A percentile compares a stretch with the other conserved stretches of the same genome.
These are phyloP conservation scores for Himalopsyche anomala DNA, from an alignment of 2,888 invertebrate genomes.

Conservation along the genomic window DNA sequence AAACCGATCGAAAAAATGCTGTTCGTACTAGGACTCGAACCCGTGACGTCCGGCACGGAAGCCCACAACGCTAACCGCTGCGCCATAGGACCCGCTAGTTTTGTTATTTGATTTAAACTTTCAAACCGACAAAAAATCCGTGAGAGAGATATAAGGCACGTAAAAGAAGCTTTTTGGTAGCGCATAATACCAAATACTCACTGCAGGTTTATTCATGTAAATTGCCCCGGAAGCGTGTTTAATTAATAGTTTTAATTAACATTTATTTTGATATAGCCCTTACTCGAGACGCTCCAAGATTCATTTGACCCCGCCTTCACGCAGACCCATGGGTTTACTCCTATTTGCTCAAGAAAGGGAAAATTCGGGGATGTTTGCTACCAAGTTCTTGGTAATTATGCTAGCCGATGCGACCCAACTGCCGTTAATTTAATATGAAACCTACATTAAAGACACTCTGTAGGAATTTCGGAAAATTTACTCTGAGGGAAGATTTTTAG, in stretches of 20 bases:
- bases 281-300: background rate
- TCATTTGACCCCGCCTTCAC: background rate
- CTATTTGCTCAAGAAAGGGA: slow-evolving; percentile 31
- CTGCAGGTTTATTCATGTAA: background rate
- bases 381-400: slow-evolving; percentile 7
- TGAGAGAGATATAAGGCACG: too few species aligned
- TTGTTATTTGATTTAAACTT: too few species aligned
- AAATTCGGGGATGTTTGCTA: background rate
- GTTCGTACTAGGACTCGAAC: too few species aligned
- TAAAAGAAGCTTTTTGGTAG: too few species aligned
- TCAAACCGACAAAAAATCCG: too few species aligned
- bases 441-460: slow-evolving; percentile 30
- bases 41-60: too few species aligned
- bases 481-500: slow-evolving; percentile 9
- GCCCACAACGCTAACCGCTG: too few species aligned
- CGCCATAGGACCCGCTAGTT: too few species aligned
- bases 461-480: slow-evolving; percentile 22
- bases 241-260: slow-evolving; percentile 34
- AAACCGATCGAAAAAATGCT: too few species aligned
- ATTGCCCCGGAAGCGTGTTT: slow-evolving; percentile 8
- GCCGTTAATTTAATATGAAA: slow-evolving; percentile 34
- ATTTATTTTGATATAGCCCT: slow-evolving; percentile 24
- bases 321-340: background rate
- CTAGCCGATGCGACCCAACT: slow-evolving; percentile 8
- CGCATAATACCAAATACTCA: too few species aligned